Evolutionary conservation across 2,797 vertebrate species (phyloP).

Genomic region (Sebastes trivittatus): DNA sequence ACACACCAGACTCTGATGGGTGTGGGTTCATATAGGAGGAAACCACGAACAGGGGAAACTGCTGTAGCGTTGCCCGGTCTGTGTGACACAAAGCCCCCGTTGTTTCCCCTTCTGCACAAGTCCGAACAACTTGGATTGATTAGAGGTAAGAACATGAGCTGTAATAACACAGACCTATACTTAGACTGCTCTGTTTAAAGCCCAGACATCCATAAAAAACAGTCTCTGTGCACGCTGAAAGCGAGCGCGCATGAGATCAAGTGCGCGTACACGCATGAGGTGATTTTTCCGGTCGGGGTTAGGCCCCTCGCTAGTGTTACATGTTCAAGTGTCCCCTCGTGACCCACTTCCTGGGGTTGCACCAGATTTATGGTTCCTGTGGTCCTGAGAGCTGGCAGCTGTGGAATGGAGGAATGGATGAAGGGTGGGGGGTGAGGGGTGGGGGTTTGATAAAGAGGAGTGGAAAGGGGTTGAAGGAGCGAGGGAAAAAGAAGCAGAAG

Average conservation of each 20-base stretch:
- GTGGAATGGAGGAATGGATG: slow-evolving; percentile 63
- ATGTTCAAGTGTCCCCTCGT: slow-evolving; percentile 71
- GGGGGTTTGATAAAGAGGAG: slow-evolving; percentile 43
- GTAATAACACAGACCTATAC: slow-evolving; percentile 64
- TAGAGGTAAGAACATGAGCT: slow-evolving; percentile 65
- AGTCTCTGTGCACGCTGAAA: background rate
- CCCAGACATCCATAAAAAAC: slow-evolving; percentile 63
- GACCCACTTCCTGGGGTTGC: slow-evolving; percentile 69
- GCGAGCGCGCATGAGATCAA: background rate
- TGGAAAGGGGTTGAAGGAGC: slow-evolving; percentile 44
- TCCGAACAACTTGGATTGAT: slow-evolving; percentile 70
- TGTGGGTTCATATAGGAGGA: slow-evolving; percentile 53
- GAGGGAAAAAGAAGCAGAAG: slow-evolving; percentile 30
- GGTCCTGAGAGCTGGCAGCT: slow-evolving; percentile 70
- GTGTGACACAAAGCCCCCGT: slow-evolving; percentile 68
- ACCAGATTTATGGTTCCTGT: slow-evolving; percentile 70
- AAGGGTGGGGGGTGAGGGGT: background rate
- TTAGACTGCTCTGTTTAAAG: slow-evolving; percentile 63
- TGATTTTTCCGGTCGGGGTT: slow-evolving; percentile 43
- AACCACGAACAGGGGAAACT: slow-evolving; percentile 33
- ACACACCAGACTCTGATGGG: slow-evolving; percentile 54
- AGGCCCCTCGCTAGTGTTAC: slow-evolving; percentile 60
- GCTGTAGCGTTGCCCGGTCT: slow-evolving; percentile 27
- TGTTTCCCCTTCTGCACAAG: slow-evolving; percentile 56
- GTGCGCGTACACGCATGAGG: slow-evolving; percentile 10